Evolutionary conservation across 2,797 vertebrate species (phyloP).

Genomic region (Eupleurogrammus muticus): DNA sequence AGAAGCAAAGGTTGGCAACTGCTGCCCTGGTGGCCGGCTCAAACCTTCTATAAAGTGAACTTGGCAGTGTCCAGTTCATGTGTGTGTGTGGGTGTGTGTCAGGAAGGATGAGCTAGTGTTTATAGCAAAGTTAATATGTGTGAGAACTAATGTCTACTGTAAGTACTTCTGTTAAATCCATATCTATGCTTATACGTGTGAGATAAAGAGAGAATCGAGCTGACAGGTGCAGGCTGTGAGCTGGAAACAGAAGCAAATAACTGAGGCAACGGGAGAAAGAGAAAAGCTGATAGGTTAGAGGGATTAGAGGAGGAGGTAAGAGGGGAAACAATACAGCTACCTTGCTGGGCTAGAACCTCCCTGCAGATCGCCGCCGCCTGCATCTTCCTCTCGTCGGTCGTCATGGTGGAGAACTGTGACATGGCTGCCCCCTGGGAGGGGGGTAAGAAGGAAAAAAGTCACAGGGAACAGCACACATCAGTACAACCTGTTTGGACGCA

Average conservation of each 20-base stretch:
- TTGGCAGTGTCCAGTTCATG: constrained; percentile 2
- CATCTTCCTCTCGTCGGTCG: constrained; percentile 89
- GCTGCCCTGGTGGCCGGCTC: constrained; percentile 50
- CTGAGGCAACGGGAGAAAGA: constrained; percentile 23
- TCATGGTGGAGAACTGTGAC: constrained; percentile 91
- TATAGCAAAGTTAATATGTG: constrained; percentile 19
- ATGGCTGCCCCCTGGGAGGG: constrained; percentile 83
- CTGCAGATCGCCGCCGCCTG: constrained; percentile 94
- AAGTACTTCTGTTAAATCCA: constrained; percentile 11
- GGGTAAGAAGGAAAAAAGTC: constrained; percentile 36
- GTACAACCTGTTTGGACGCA: constrained; percentile 45
- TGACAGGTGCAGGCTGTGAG: not conserved
- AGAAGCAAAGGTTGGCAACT: constrained; percentile 67
- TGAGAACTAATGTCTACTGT: constrained; percentile 11
- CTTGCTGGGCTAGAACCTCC: constrained; percentile 90
- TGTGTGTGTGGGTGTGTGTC: no score
- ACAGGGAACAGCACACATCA: constrained; percentile 51
- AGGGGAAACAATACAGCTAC: constrained; percentile 76
- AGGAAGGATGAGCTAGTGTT: constrained; percentile 5
- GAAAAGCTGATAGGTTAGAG: constrained; percentile 12
- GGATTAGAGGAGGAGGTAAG: constrained; percentile 33
- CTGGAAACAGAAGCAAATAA: constrained; percentile 10
- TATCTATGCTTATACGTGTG: not conserved
- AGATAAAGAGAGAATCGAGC: not conserved
- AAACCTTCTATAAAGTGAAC: constrained; percentile 17